Evolutionary conservation across 2,888 invertebrate genomes (phyloP).

Genomic region (Cataglyphis livida): DNA sequence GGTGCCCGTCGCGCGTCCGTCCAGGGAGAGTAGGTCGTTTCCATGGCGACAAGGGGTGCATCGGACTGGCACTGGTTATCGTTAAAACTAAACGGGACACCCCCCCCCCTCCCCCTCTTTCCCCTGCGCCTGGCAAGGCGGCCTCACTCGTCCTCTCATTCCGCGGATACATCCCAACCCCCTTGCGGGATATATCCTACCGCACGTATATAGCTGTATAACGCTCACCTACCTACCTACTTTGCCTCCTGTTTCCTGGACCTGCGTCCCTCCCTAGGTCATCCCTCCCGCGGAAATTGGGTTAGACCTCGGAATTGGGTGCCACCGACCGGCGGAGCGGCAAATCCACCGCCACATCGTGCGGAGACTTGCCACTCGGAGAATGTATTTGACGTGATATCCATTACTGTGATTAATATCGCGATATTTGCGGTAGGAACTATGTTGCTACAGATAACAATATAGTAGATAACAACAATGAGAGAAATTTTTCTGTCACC

Average conservation of each 20-base stretch:
- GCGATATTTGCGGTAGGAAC: not conserved
- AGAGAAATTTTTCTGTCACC: not conserved
- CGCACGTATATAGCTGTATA: conserved; percentile 16
- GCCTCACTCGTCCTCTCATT: conserved; percentile 44
- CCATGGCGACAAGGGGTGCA: conserved; percentile 83
- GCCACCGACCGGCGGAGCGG: conserved; percentile 38
- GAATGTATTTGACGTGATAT: conserved; percentile 22
- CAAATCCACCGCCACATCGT: not conserved
- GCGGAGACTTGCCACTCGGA: not conserved
- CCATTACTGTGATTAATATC: not conserved
- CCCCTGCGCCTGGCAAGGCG: conserved; percentile 37
- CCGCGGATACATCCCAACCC: conserved; percentile 46
- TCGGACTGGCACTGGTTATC: conserved; percentile 80
- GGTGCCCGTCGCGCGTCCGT: conserved; percentile 80
- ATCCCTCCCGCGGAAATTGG: conserved; percentile 68
- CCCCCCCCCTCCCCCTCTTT: conserved; percentile 49
- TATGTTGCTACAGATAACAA: not conserved
- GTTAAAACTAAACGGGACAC: conserved; percentile 76
- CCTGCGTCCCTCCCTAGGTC: conserved; percentile 55
- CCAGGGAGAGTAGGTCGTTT: conserved; percentile 85
- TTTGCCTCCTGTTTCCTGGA: conserved; percentile 49
- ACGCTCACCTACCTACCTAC: conserved; percentile 27
- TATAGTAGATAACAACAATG: not conserved
- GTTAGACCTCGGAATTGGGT: conserved; percentile 71
- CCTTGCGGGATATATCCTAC: conserved; percentile 76